Evolutionary conservation across 2,888 invertebrate species (phyloP).

Genomic region (Catocala nupta): DNA sequence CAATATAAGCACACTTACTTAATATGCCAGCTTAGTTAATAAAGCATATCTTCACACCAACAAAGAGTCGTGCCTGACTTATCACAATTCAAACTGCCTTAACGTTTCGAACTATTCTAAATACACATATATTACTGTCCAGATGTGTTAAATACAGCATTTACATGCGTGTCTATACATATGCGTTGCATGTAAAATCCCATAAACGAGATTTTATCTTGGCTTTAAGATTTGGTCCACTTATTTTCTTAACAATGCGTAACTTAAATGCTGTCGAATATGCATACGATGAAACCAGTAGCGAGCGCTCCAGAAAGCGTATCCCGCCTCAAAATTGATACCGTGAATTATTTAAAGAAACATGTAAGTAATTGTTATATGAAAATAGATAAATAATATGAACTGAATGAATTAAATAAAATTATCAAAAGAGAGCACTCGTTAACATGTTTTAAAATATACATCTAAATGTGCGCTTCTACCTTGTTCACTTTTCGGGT

Average conservation of each 20-base stretch:
- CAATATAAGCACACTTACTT: not conserved
- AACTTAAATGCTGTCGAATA: not conserved
- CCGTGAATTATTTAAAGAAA: not conserved
- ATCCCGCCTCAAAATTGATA: not conserved
- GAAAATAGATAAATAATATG: too few relatives aligned
- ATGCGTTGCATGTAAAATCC: constrained; percentile 1
- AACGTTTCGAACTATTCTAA: not conserved
- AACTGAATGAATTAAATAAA: too few relatives aligned
- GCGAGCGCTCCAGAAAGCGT: constrained; percentile 1
- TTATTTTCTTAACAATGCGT: constrained; percentile 2
- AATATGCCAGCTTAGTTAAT: not conserved
- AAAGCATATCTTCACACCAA: not conserved
- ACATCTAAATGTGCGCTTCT: too few relatives aligned
- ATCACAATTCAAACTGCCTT: not conserved
- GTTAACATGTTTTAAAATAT: too few relatives aligned
- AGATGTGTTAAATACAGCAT: not conserved
- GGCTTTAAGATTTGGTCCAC: constrained; percentile 2
- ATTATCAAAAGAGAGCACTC: too few relatives aligned
- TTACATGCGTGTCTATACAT: not conserved
- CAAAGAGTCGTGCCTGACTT: not conserved
- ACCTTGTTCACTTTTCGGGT: too few relatives aligned
- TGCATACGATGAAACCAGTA: not conserved
- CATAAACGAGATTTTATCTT: not conserved
- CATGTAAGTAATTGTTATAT: not conserved
- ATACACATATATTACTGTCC: not conserved